phyloP scores from a whole-genome alignment of 2,888 invertebrate species.

The Marronus borbonicus region DNA sequence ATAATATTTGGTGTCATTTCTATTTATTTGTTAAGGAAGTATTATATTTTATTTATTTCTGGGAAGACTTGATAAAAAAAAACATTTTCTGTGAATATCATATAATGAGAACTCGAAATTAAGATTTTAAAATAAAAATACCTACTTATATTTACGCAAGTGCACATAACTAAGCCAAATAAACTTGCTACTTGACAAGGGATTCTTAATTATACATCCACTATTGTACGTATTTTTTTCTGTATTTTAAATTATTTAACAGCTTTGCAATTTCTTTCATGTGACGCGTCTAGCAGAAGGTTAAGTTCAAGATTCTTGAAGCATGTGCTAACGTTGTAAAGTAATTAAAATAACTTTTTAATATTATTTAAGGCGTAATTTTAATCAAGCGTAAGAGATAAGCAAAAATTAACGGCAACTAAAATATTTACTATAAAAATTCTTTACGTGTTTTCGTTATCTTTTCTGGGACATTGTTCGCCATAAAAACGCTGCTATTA shows the following conservation, averaged over 20 bases:
- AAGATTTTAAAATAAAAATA: background rate
- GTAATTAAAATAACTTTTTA: slow-evolving; percentile 33
- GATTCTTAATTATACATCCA: background rate
- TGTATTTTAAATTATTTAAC: background rate
- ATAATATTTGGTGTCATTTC: background rate
- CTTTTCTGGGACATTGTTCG: slow-evolving; percentile 9
- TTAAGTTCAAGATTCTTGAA: slow-evolving; percentile 9
- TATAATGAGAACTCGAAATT: background rate
- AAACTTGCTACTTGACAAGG: slow-evolving; percentile 7
- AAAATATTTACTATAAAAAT: slow-evolving; percentile 28
- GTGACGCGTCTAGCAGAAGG: background rate
- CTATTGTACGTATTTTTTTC: no score
- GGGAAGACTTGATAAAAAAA: no score
- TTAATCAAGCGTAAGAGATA: slow-evolving; percentile 14
- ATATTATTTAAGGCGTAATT: slow-evolving; percentile 34
- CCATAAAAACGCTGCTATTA: slow-evolving; percentile 1
- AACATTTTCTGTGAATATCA: no score
- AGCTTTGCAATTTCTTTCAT: background rate
- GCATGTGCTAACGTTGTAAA: slow-evolving; percentile 9
- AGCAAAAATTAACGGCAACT: slow-evolving; percentile 2
- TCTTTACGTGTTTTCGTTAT: slow-evolving; percentile 28
- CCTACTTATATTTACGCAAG: background rate
- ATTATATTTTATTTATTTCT: no score
- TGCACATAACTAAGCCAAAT: background rate
- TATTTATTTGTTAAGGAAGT: background rate